Evolutionary conservation across 2,797 vertebrate genomes (phyloP), one percentile per base, ranked within the genome.

Genomic region (Agapornis canus): DNA sequence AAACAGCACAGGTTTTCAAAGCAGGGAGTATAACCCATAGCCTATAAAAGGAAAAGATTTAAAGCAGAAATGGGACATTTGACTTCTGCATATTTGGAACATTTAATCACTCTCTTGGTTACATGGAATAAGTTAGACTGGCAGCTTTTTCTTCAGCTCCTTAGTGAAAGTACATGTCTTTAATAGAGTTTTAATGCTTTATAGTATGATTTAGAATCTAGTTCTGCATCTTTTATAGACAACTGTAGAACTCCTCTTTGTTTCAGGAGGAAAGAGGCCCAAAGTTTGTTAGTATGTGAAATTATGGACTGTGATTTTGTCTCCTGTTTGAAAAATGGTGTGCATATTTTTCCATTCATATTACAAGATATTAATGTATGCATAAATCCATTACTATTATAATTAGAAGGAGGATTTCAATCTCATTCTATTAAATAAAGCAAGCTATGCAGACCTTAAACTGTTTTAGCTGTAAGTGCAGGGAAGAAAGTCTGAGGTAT

Each of bases 21-120:
- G 60, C 78, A 90, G 42, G 42, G 92, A 96, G 47, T 86, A 56
- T 86, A 91, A 85, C 69, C 65, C 71, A 92, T 93, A 89, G 65
- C 68, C 82, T 97, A 93, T 93, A 95, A 97, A 96, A 97, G 91
- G 79, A 94, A 96, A 97, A 90, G 91, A 97, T 91, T 97, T 97
- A 96, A 96, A 97, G 65, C 40, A 96, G 86, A 97, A 97, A 95
- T 88, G 80, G 40, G 77, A 75, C 81, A 73, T 95, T 89, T 96
- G 91, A 92, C 80, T 96, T 93, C 83, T 92, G 65, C 83, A 94
- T 95, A 95, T 91, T 96, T 97, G 95, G 87, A 95, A 91, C 78
- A 72, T 95, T 94, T 93, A 88, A 95, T 97, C 81, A 97, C 47
- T 45, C 88, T 89, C 72, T 96, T 85, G 82, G 43, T 95, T 94